Conservation (phyloP, 1,140 invertebrate genomes). For the Drosophila prosaltans region DNA sequence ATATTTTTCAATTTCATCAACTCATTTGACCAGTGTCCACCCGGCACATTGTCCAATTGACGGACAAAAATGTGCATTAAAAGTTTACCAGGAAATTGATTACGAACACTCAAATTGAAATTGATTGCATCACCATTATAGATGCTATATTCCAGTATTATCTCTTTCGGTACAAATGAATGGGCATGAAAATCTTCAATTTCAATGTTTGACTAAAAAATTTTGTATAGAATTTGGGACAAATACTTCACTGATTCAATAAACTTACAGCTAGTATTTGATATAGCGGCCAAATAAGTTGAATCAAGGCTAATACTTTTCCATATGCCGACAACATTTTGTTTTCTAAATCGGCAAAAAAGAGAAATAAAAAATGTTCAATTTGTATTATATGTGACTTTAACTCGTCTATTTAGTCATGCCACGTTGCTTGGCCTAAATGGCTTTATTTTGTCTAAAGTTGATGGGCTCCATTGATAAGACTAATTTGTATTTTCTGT, state of each 20-base stretch:
- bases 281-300: background rate
- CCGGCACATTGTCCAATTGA: constrained; percentile 42
- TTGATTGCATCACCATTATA: constrained; percentile 38
- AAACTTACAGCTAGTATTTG: constrained; percentile 45
- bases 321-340: constrained; percentile 24
- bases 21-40: constrained; percentile 38
- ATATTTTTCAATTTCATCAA: constrained; percentile 54
- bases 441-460: constrained; percentile 21
- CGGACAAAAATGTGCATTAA: constrained; percentile 60
- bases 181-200: constrained; percentile 55
- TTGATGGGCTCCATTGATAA: constrained; percentile 20
- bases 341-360: background rate
- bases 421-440: constrained; percentile 58
- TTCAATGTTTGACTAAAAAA: constrained; percentile 36
- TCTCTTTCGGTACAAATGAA: constrained; percentile 66
- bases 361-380: background rate
- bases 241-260: too few relatives aligned
- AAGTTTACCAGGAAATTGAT: constrained; percentile 63
- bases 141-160: constrained; percentile 35
- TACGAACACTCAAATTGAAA: constrained; percentile 50
- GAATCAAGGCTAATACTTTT: constrained; percentile 7
- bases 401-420: constrained; percentile 50
- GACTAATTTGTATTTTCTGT: constrained; percentile 9
- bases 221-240: background rate
- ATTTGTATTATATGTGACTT: constrained; percentile 10